Base-by-base conservation (phyloP, 35 echinoderm and acorn worm species). In the Amphiura filiformis region DNA sequence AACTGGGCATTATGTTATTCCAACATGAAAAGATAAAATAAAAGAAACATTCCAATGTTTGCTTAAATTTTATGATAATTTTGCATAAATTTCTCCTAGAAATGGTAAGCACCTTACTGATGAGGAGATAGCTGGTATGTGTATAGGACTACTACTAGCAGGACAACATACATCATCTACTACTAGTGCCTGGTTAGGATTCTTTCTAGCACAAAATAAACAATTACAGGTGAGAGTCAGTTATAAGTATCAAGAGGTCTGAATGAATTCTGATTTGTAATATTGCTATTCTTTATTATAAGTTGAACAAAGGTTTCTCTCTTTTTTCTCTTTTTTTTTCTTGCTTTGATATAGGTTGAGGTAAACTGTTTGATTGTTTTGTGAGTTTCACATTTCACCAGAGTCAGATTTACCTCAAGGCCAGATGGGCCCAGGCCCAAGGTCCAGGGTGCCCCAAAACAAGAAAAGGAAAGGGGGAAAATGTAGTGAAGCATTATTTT, bases 141-240 rank as follows among this genome's bases (percentile, higher is more conserved):
- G 87, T 31, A 93, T 93, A 57, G 92, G 92, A 34, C 31, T 93
- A 13, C 82, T 93, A 36, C 31, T 93, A 39, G 92, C 87, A 23
- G 92, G 92, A 14, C 92, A 93, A 34, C 92, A 93, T 35, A 93
- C 92, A 36, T 93, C 92, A 39, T 93, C 92, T 0, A 89, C 92
- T 1, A 93, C 92, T 37, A 89, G 92, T 61, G 81, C 92, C 30
- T 93, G 92, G 92, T 38, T 93, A 1, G 92, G 87, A 39, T 89
- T 93, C 83, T 93, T 89, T 47, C 36, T 93, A 23, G 92, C 92
- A n/a, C 83, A 89, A 64, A 37, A 93, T 78, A 89, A 93, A 80
- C 80, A 89, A 57, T n/a, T 93, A 15, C 92, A 93, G 82, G 92
- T 93, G 37, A 38, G 37, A 11, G 5, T n/a, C n/a, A n/a, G n/a